Evolutionary conservation across 2,113 vertebrate genomes (phyloP).

Genomic region (Phodopus roborovskii): DNA sequence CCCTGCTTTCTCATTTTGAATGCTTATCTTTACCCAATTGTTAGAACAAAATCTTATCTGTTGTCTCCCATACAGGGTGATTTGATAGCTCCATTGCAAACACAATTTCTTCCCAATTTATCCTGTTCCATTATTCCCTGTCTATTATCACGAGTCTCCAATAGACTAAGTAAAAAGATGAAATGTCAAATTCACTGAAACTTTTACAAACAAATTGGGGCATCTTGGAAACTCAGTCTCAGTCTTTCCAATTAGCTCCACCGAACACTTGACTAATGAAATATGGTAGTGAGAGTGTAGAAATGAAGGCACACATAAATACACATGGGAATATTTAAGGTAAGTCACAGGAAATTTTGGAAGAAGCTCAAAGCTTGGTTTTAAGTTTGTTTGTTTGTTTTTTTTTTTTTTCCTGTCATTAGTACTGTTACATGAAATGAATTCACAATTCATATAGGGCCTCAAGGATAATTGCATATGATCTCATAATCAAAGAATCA

Average conservation of each 20-base stretch:
- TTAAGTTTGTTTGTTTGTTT: too few relatives aligned
- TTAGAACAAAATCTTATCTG: slow-evolving; percentile 71
- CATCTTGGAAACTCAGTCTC: slow-evolving; percentile 61
- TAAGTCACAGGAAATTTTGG: slow-evolving; percentile 2
- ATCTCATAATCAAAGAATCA: slow-evolving; percentile 65
- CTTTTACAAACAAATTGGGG: slow-evolving; percentile 78
- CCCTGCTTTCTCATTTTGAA: slow-evolving; percentile 77
- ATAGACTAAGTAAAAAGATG: slow-evolving; percentile 80
- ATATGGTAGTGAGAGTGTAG: slow-evolving; percentile 64
- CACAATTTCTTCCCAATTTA: slow-evolving; percentile 84
- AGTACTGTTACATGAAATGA: slow-evolving; percentile 14
- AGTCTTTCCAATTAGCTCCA: slow-evolving; percentile 79
- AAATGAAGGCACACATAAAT: slow-evolving; percentile 72
- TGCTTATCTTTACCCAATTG: slow-evolving; percentile 81
- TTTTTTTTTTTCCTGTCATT: neutral
- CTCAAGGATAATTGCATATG: slow-evolving; percentile 22
- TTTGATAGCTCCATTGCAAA: slow-evolving; percentile 84
- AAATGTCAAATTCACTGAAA: slow-evolving; percentile 81
- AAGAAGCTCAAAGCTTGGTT: slow-evolving; percentile 28
- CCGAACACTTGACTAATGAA: slow-evolving; percentile 66
- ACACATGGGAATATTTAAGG: slow-evolving; percentile 70
- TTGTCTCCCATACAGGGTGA: slow-evolving; percentile 76
- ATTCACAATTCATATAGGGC: neutral
- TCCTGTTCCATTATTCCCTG: slow-evolving; percentile 81
- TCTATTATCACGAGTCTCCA: slow-evolving; percentile 78